These are phyloP conservation scores for Aradophagus sp. DNA, from an alignment of 1,140 invertebrate species.

Conservation along the genomic window DNA sequence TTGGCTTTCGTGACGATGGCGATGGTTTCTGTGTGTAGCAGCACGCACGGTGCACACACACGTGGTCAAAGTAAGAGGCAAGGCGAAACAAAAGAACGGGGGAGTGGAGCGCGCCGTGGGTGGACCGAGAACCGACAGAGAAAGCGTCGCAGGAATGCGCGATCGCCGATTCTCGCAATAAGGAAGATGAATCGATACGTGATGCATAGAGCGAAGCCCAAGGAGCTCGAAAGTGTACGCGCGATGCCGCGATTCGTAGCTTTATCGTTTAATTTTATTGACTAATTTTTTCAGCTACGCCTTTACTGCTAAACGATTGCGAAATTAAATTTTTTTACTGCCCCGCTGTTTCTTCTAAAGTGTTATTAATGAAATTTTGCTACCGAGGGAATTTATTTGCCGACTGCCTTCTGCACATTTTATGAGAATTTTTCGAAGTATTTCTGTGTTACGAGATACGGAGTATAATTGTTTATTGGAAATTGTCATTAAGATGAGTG, in stretches of 20 bases:
- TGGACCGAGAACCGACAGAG: constrained; percentile 27
- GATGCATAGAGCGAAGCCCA: constrained; percentile 4
- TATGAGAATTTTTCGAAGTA: no score
- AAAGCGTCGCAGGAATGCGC: constrained; percentile 9
- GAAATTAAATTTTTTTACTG: no score
- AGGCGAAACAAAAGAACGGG: constrained; percentile 38
- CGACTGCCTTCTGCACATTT: no score
- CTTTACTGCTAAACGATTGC: no score
- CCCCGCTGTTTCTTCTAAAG: no score
- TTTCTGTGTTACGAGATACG: no score
- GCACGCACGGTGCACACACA: not conserved
- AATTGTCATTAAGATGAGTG: no score
- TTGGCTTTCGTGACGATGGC: constrained; percentile 27
- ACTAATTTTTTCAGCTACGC: no score
- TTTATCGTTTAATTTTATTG: no score
- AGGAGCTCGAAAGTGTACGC: constrained; percentile 11
- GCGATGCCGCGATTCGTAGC: constrained; percentile 2
- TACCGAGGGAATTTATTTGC: no score
- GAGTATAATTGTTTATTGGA: no score
- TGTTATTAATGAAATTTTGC: no score
- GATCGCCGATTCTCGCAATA: constrained; percentile 31
- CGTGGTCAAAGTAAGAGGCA: constrained; percentile 18
- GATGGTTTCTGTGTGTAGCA: not conserved
- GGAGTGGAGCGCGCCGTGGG: constrained; percentile 27
- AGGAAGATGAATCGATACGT: constrained; percentile 49